Conservation (phyloP, 1,140 invertebrate species). For the Macrobrachium rosenbergii region DNA sequence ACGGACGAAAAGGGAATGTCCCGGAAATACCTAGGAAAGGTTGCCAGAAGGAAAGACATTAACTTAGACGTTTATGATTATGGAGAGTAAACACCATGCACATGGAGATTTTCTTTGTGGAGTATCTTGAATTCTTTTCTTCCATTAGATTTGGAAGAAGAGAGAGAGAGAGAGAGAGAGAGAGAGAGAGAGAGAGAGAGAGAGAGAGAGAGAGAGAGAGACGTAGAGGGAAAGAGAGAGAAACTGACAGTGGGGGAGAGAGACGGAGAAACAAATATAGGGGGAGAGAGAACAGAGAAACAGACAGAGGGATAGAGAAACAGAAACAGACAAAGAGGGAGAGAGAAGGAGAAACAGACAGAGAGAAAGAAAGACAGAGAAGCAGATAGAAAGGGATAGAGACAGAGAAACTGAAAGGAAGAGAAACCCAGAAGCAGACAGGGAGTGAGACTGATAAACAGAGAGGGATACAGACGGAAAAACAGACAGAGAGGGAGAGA, state of each 20-base stretch:
- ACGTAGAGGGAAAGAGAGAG: no score
- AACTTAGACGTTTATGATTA: no score
- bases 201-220: background rate
- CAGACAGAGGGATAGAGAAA: background rate
- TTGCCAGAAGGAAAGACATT: no score
- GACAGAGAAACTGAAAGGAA: background rate
- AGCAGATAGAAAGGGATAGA: background rate
- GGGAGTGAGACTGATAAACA: background rate
- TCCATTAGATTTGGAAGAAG: no score
- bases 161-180: no score
- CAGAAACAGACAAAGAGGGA: background rate
- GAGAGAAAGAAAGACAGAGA: background rate
- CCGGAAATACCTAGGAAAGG: no score
- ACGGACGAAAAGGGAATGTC: no score
- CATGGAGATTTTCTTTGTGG: no score
- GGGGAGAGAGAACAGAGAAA: background rate
- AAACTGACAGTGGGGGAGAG: background rate
- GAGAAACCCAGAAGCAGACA: background rate
- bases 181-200: background rate
- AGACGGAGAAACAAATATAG: background rate
- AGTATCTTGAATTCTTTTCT: no score
- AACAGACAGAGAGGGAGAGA: slow-evolving; percentile 4
- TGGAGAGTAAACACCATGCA: no score
- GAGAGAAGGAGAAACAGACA: background rate
- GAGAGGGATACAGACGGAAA: background rate